These are phyloP conservation scores for Pangasius krempfi DNA, from an alignment of 2,797 vertebrate genomes.

Conservation along the genomic window DNA sequence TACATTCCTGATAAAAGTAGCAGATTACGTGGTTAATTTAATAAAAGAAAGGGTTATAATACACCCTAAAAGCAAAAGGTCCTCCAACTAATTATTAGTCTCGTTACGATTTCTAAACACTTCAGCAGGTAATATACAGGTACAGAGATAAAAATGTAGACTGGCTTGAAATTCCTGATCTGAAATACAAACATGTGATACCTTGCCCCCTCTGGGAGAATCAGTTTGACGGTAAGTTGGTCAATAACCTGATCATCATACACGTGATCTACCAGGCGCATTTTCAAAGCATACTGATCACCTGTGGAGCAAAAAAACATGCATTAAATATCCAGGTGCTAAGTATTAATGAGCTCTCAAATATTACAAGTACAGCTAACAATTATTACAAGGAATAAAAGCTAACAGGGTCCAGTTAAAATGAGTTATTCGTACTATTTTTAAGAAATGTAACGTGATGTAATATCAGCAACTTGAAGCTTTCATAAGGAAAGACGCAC, in stretches of 20 bases:
- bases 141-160: neutral
- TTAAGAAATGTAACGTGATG: neutral
- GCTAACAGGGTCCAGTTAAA: neutral
- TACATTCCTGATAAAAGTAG: slow-evolving; percentile 81
- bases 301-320: slow-evolving; percentile 70
- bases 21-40: neutral
- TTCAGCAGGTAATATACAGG: neutral
- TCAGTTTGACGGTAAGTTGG: slow-evolving; percentile 89
- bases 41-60: neutral
- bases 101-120: neutral
- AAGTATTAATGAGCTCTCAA: neutral
- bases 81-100: neutral
- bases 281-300: slow-evolving; percentile 96
- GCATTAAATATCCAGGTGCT: neutral
- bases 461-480: neutral
- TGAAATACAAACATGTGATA: slow-evolving; percentile 55
- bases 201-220: slow-evolving; percentile 96
- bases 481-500: slow-evolving; percentile 69
- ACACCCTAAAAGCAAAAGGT: neutral
- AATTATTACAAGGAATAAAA: neutral
- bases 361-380: neutral
- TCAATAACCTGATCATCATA: slow-evolving; percentile 98
- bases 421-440: neutral
- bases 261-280: slow-evolving; percentile 95
- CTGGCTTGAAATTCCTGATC: slow-evolving; percentile 52